These are phyloP conservation scores for Adelosebastes latens DNA, from an alignment of 2,797 vertebrate species.

Conservation along the genomic window DNA sequence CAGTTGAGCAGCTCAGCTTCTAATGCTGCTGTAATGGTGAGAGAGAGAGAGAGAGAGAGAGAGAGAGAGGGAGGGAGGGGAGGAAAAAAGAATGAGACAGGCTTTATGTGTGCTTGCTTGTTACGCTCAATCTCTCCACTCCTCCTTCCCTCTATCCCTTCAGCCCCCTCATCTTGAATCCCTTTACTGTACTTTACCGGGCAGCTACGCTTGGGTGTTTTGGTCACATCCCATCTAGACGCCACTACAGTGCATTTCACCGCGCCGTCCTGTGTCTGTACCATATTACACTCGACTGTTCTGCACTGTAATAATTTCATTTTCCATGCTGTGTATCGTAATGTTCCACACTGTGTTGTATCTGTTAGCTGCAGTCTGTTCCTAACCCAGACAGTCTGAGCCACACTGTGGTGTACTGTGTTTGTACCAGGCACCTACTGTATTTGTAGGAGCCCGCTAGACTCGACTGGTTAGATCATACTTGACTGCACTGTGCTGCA, in stretches of 20 bases:
- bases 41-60: constrained; percentile 58
- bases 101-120: constrained; percentile 79
- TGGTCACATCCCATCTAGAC: constrained; percentile 31
- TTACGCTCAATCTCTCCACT: constrained; percentile 72
- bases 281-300: not conserved
- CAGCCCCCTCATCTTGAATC: constrained; percentile 69
- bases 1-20: constrained; percentile 82
- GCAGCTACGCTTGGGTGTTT: constrained; percentile 12
- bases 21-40: constrained; percentile 81
- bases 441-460: constrained; percentile 34
- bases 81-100: constrained; percentile 68
- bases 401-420: constrained; percentile 24
- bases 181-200: constrained; percentile 62
- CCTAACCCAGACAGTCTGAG: constrained; percentile 31
- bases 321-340: not conserved
- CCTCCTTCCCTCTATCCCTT: constrained; percentile 49
- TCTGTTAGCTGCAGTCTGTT: constrained; percentile 18
- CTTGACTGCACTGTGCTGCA: constrained; percentile 9
- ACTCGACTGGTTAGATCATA: constrained; percentile 23
- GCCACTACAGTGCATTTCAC: not conserved
- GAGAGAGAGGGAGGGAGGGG: constrained; percentile 33
- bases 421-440: constrained; percentile 34
- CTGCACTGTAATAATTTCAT: not conserved
- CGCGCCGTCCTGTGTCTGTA: not conserved
- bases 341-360: constrained; percentile 1